These are phyloP conservation scores for Haemorhous mexicanus DNA, from an alignment of 2,113 vertebrate species.

Conservation along the genomic window DNA sequence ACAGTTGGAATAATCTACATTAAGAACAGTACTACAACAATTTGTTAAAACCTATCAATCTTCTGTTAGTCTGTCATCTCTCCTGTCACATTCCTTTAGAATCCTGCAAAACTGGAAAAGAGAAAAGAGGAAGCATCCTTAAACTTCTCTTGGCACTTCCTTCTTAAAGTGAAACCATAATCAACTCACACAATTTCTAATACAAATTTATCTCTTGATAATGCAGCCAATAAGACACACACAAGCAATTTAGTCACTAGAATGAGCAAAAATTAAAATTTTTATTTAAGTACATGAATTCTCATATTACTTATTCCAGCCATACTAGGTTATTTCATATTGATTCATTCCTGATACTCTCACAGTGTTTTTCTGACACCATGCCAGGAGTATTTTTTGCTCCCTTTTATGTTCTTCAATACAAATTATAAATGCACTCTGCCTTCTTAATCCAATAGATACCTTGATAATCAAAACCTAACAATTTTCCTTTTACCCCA, in stretches of 20 bases:
- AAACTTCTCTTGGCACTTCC: not conserved
- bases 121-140: not conserved
- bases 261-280: not conserved
- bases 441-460: not conserved
- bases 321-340: not conserved
- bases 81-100: not conserved
- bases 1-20: not conserved
- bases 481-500: not conserved
- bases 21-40: not conserved
- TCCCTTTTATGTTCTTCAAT: not conserved
- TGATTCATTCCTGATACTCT: not conserved
- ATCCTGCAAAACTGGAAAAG: not conserved
- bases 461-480: not conserved
- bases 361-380: not conserved
- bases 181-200: not conserved
- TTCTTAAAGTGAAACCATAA: not conserved
- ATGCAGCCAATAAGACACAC: not conserved
- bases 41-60: not conserved
- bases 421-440: not conserved
- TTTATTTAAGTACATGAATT: not conserved
- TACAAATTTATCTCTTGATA: not conserved
- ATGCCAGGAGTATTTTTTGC: not conserved
- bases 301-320: not conserved
- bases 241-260: not conserved
- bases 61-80: not conserved